Evolutionary conservation across 2,797 vertebrate genomes (phyloP), one percentile per base, ranked within the genome.

Genomic region (Oreochromis mossambicus): DNA sequence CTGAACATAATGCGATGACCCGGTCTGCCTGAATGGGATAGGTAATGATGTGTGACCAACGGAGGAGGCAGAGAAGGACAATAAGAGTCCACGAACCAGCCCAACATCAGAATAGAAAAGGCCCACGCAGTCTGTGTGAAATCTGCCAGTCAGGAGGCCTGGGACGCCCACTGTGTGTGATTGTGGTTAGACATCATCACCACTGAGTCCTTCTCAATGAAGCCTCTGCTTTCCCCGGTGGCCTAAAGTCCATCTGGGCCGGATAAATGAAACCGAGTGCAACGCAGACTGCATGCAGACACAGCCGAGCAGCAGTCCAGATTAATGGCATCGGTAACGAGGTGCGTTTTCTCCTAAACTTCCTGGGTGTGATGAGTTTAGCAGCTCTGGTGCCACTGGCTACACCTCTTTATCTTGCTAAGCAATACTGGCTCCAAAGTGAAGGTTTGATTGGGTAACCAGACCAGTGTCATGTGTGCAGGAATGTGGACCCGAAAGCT

Each of bases 11-110:
- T 66, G 58, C 4, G 4, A 43, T 3, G 36, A 77, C 73, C 70
- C 21, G 0, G 5, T 55, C 73, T 26, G 34, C n/a, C 76, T 75
- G 55, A 83, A 80, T 43, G 48, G 56, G 66, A 55, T 54, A 4
- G 34, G 66, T 90, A 89, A 92, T 89, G 86, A 81, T 68, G 84
- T 50, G 86, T 85, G 87, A 88, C 86, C 82, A 29, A 34, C 14
- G 26, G n/a, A 9, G 43, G 2, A 32, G 80, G 52, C 36, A 48
- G 76, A 9, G 43, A 19, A 46, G 77, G 89, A 82, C 87, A 63
- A 24, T 51, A 73, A 82, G 82, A 5, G 81, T 79, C 38, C 56
- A 84, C 38, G 32, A 63, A 76, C 19, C 12, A 43, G 15, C n/a
- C 61, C 21, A 56, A 84, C 76, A 46, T 55, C 41, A 55, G 46